Base-by-base conservation (phyloP, 1,140 invertebrate species). In the Brachystomella parvula region DNA sequence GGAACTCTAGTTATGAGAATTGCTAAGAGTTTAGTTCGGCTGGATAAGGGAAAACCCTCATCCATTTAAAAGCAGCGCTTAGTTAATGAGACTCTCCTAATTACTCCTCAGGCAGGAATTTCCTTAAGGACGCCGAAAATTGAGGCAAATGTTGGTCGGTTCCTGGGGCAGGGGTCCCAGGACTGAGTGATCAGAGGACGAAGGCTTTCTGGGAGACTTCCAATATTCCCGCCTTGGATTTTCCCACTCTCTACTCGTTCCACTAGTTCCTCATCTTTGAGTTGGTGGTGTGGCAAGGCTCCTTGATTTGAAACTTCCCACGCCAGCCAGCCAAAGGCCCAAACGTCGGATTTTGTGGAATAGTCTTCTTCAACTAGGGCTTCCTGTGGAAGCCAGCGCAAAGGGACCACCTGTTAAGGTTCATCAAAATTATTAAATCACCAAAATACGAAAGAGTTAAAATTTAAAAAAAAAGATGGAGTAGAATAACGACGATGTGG, bases 311-410 rank as follows among this genome's bases (percentile, higher is more conserved):
- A 92, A 21, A 94, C 85, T 78, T 98, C 94, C 91, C 92, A 96
- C 29, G 92, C 83, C 0, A 95, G 81, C 19, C 89, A 89, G 0
- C 88, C 92, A 76, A 88, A 96, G 66, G 92, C 88, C 81, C 92
- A 98, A 0, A 96, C 89, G 77, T 97, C 94, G 76, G 91, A 94
- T 76, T 96, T 93, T 2, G 89, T 90, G 0, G 92, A 94, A 76
- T 89, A 95, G 70, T 94, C 91, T 70, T 93, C 90, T 78, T 95
- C 91, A 67, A 89, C 82, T 0, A 92, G 87, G 1, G 89, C 90
- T 78, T 97, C 94, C 24, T 86, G 84, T 0, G 93, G 88, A 74
- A 95, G 75, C 93, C 93, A 96, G 68, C 93, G 82, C 15, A 93
- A 76, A 0, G 90, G 89, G 28, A 92, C 81, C 39, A 85, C 78